These are phyloP conservation scores for Cephonodes hylas DNA, from an alignment of 2,888 invertebrate species.

Conservation along the genomic window DNA sequence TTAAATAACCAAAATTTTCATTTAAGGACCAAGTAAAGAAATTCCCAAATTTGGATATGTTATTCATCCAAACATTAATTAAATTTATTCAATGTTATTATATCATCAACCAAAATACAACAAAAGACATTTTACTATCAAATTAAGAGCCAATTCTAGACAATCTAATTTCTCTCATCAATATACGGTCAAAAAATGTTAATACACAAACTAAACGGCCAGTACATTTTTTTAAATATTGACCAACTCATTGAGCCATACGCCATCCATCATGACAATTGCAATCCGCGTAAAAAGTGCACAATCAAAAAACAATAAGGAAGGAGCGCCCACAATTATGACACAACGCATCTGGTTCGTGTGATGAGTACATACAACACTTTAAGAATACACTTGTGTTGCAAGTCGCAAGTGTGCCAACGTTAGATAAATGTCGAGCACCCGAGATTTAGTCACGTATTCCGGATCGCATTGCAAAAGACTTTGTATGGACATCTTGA, in stretches of 20 bases:
- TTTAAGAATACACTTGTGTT: not conserved
- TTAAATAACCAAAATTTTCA: too few species aligned
- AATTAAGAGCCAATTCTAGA: too few species aligned
- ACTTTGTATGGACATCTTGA: conserved; percentile 3
- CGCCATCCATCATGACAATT: not conserved
- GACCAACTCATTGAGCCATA: not conserved
- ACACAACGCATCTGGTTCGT: conserved; percentile 1
- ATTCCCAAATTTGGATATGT: too few species aligned
- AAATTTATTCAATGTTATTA: too few species aligned
- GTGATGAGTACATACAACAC: not conserved
- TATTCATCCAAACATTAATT: too few species aligned
- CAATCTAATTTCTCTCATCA: too few species aligned
- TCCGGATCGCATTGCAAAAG: not conserved
- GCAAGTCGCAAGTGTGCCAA: conserved; percentile 2
- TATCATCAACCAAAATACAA: too few species aligned
- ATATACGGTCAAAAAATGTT: too few species aligned
- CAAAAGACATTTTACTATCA: too few species aligned
- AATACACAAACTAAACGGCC: too few species aligned
- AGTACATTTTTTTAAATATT: not conserved
- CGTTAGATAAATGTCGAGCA: conserved; percentile 9
- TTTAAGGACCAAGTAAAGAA: too few species aligned
- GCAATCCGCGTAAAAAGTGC: not conserved
- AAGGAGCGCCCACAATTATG: not conserved
- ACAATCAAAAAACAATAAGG: not conserved
- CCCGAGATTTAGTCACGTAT: conserved; percentile 3